Base-by-base conservation (phyloP, 2,797 vertebrate genomes). In the Intellagama lesueurii region DNA sequence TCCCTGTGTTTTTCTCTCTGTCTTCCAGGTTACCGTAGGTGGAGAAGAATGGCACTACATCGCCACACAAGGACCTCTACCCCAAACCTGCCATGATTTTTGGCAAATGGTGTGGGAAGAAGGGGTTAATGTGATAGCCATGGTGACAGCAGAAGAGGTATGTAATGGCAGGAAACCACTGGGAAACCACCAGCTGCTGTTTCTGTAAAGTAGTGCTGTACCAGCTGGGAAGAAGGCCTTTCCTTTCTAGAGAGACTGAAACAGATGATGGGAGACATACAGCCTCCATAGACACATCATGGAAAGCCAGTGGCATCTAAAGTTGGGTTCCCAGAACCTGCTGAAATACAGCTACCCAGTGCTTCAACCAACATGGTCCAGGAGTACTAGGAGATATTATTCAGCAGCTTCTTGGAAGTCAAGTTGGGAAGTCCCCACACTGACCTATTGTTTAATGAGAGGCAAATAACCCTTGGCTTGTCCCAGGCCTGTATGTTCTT, bases 61-160 rank as follows among this genome's bases (percentile, higher is more conserved):
- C 1, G 98, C 98, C 92, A 99, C 99, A 16, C 99, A 99, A 95
- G 99, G 98, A 52, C 99, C 99, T 5, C 96, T 99, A 87, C 98
- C 98, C 60, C 98, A 98, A 95, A 99, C 99, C 0, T 99, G 98
- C 94, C 98, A 98, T 1, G 98, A 99, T 95, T 99, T 99, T 97
- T 99, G 99, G 99, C 99, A 99, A 97, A 99, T 99, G 99, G 98
- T 99, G 73, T 99, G 99, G 99, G 98, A 99, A 94, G 98, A 99
- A 94, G 98, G 98, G 30, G 98, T 98, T 93, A 99, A 98, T 80
- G 99, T 99, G 91, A 99, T 99, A 64, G 99, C 98, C 95, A 99
- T 99, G 98, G 98, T 99, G 96, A 99, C 98, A 3, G 98, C 98
- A 2, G 99, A 99, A 91, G 99, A 99, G 98, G 99, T 99, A 98